Evolutionary conservation across 2,888 invertebrate species (phyloP).

Genomic region (Himalopsyche japonica): DNA sequence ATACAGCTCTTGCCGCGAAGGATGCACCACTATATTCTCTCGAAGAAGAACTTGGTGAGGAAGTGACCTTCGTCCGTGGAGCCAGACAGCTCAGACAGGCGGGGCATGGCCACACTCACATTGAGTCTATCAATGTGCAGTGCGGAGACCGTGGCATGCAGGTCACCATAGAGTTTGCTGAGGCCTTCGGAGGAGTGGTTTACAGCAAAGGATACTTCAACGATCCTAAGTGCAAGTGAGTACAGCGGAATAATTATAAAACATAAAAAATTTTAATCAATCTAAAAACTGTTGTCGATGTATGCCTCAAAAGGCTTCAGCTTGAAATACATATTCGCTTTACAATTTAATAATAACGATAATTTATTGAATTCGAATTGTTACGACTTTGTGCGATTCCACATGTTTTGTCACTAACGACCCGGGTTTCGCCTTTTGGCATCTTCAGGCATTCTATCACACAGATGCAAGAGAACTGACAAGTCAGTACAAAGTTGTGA

Average conservation of each 20-base stretch:
- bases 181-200: constrained; percentile 68
- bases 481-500: too few relatives aligned
- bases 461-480: too few relatives aligned
- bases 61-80: constrained; percentile 55
- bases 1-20: constrained; percentile 50
- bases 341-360: too few relatives aligned
- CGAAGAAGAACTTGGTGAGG: constrained; percentile 49
- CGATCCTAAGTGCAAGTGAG: constrained; percentile 70
- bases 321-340: too few relatives aligned
- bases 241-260: constrained; percentile 24
- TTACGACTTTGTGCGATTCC: too few relatives aligned
- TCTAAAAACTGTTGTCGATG: too few relatives aligned
- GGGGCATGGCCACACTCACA: constrained; percentile 50
- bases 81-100: constrained; percentile 45
- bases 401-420: too few relatives aligned
- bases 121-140: constrained; percentile 65
- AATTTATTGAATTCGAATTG: too few relatives aligned
- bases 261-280: background rate
- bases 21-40: constrained; percentile 53
- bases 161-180: constrained; percentile 66
- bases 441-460: too few relatives aligned
- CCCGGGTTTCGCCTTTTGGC: too few relatives aligned
- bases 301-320: too few relatives aligned
- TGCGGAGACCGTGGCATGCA: constrained; percentile 62
- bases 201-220: constrained; percentile 72